These are phyloP conservation scores for Sitobion miscanthi DNA, from an alignment of 1,140 invertebrate species.

Conservation along the genomic window DNA sequence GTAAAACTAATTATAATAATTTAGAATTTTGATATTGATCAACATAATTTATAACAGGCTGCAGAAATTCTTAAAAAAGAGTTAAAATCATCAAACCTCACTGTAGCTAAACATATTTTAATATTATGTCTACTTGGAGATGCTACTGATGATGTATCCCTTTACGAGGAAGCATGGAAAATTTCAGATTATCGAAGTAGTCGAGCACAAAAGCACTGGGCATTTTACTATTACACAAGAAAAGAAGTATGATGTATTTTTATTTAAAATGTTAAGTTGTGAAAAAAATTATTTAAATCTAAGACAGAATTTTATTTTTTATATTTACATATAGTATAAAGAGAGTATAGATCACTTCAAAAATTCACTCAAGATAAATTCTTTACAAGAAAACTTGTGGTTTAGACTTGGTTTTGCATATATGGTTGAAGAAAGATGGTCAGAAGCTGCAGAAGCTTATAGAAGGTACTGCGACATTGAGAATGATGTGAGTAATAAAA, in stretches of 20 bases:
- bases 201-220: conserved; percentile 84
- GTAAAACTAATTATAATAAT: conserved; percentile 62
- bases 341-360: conserved; percentile 81
- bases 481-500: conserved; percentile 69
- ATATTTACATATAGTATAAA: conserved; percentile 67
- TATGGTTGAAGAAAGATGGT: conserved; percentile 80
- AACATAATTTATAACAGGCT: not conserved
- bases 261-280: not conserved
- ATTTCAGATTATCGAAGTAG: conserved; percentile 81
- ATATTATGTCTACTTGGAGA: conserved; percentile 85
- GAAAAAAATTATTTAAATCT: not conserved
- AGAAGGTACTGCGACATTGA: conserved; percentile 85
- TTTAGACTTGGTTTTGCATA: conserved; percentile 85
- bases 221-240: conserved; percentile 75
- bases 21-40: not conserved
- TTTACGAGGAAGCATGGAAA: conserved; percentile 90
- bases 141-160: conserved; percentile 69
- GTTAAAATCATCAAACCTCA: not conserved
- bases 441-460: conserved; percentile 83
- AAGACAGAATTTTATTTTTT: conserved; percentile 39
- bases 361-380: conserved; percentile 82
- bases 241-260: conserved; percentile 65
- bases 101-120: conserved; percentile 29
- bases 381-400: conserved; percentile 84
- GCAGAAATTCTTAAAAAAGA: conserved; percentile 47